These are phyloP conservation scores for Hyposoter dolosus DNA, from an alignment of 2,888 invertebrate genomes.

Conservation along the genomic window DNA sequence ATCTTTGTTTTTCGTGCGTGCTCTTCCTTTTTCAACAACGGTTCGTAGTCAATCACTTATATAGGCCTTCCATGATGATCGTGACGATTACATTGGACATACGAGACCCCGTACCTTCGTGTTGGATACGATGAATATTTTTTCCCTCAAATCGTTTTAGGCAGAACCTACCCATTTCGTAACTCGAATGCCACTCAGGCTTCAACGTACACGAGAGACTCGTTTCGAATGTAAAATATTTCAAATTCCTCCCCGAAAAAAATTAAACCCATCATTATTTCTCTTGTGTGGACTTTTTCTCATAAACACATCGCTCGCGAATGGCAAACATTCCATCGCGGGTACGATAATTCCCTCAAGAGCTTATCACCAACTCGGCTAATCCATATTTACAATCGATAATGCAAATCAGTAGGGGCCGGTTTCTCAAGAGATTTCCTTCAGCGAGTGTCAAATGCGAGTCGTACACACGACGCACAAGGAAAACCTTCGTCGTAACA, in stretches of 20 bases:
- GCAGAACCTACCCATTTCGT: background rate
- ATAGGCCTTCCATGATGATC: background rate
- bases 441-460: conserved; percentile 35
- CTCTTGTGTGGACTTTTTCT: background rate
- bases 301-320: background rate
- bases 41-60: conserved; percentile 17
- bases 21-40: conserved; percentile 5
- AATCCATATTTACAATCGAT: conserved; percentile 15
- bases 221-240: background rate
- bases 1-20: background rate
- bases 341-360: background rate
- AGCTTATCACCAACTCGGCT: background rate
- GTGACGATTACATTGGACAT: background rate
- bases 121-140: background rate
- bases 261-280: conserved; percentile 1
- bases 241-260: background rate
- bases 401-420: conserved; percentile 18
- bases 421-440: conserved; percentile 21
- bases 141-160: background rate
- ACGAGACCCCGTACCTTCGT: conserved; percentile 8
- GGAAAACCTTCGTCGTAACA: background rate
- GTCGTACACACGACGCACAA: background rate
- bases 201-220: background rate
- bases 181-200: background rate
- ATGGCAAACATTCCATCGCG: background rate